Conservation (phyloP, 1,140 invertebrate species). For the Micrasema longulum region DNA sequence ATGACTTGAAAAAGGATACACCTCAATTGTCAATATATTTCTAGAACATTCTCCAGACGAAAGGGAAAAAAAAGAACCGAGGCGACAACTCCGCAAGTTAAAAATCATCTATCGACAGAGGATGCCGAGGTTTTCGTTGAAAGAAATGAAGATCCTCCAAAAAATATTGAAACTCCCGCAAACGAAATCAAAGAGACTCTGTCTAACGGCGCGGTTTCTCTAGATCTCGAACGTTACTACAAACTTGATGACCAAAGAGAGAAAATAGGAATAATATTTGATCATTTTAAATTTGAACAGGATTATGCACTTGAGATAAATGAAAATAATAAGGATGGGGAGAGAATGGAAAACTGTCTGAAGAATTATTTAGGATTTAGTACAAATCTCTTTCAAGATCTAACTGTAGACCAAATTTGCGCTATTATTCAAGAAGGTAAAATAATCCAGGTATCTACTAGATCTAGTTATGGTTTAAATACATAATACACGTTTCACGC, state of each 20-base stretch:
- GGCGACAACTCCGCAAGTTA: too few species aligned
- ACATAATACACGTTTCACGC: background rate
- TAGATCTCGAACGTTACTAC: slow-evolving; percentile 10
- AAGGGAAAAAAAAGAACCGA: too few species aligned
- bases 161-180: too few species aligned
- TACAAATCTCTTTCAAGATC: background rate
- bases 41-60: too few species aligned
- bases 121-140: too few species aligned
- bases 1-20: too few species aligned
- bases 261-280: slow-evolving; percentile 18
- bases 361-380: slow-evolving; percentile 1
- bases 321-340: slow-evolving; percentile 7
- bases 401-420: background rate
- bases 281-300: background rate
- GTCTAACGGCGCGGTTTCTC: too few species aligned
- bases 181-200: too few species aligned
- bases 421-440: background rate
- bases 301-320: background rate
- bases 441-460: background rate
- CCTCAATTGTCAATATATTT: too few species aligned
- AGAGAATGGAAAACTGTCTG: slow-evolving; percentile 13
- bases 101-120: too few species aligned
- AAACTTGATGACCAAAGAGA: background rate
- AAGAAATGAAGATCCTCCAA: too few species aligned
- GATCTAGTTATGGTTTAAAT: background rate